phyloP scores from a whole-genome alignment of 2,113 vertebrate genomes.

The Semicossyphus pulcher region DNA sequence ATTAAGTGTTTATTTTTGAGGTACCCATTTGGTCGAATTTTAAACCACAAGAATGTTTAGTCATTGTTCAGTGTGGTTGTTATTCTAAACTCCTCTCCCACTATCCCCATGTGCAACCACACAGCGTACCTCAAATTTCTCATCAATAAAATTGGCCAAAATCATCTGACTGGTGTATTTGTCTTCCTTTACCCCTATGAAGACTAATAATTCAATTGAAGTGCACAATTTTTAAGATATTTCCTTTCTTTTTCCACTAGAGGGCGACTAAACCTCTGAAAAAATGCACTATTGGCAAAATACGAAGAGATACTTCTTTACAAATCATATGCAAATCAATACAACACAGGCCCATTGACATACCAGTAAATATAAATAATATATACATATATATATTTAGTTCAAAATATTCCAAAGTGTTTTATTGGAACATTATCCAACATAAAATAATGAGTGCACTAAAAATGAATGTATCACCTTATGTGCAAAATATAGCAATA shows the following conservation, averaged over 20 bases:
- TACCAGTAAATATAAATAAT: no score
- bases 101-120: slow-evolving; percentile 79
- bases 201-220: not conserved
- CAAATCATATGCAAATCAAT: no score
- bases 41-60: slow-evolving; percentile 49
- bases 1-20: slow-evolving; percentile 61
- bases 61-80: slow-evolving; percentile 69
- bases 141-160: slow-evolving; percentile 81
- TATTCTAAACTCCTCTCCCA: slow-evolving; percentile 41
- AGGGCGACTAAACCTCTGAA: no score
- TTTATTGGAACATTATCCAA: no score
- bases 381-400: no score
- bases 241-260: not conserved
- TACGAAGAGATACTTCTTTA: no score
- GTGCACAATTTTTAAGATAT: not conserved
- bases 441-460: no score
- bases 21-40: slow-evolving; percentile 63
- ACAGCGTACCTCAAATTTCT: slow-evolving; percentile 89
- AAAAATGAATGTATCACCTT: no score
- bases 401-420: no score
- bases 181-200: not conserved
- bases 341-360: no score
- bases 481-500: no score
- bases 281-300: no score
- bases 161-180: slow-evolving; percentile 34